phyloP scores from a whole-genome alignment of 2,113 vertebrate species.

The Cavia aperea region DNA sequence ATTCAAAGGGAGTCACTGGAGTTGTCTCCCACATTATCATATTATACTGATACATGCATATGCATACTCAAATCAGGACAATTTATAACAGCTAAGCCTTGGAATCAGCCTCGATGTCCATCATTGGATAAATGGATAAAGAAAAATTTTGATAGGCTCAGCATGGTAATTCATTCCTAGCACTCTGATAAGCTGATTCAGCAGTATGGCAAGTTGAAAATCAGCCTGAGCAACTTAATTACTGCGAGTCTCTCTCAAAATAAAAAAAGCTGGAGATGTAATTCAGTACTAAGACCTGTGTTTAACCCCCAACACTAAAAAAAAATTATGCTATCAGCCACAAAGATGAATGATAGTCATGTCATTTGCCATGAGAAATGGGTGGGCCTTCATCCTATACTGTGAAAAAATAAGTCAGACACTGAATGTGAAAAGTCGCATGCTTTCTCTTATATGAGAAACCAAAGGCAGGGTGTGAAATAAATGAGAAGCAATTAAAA shows the following conservation, averaged over 20 bases:
- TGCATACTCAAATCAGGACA: too few species aligned
- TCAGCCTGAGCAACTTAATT: too few species aligned
- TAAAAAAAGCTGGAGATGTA: background rate
- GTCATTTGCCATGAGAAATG: background rate
- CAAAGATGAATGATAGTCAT: background rate
- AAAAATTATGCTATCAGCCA: background rate
- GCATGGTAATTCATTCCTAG: background rate
- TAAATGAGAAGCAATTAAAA: too few species aligned
- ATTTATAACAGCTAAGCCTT: background rate
- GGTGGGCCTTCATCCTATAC: background rate
- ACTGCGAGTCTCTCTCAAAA: too few species aligned
- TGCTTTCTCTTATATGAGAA: background rate
- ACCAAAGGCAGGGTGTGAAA: too few species aligned
- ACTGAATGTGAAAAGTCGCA: background rate
- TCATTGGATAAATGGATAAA: background rate
- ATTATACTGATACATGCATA: too few species aligned
- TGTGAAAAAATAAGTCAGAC: too few species aligned
- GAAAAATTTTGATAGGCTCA: background rate
- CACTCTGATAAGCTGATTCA: too few species aligned
- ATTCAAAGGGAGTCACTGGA: too few species aligned
- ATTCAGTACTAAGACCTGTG: background rate
- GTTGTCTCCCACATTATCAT: background rate
- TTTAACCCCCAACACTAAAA: background rate
- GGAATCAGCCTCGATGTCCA: background rate
- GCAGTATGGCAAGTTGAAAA: too few species aligned